Percentiles rank a stretch among this genome's conserved stretches.
Evolutionary conservation across 2,113 vertebrate species (phyloP).

Genomic region (Pionites leucogaster): DNA sequence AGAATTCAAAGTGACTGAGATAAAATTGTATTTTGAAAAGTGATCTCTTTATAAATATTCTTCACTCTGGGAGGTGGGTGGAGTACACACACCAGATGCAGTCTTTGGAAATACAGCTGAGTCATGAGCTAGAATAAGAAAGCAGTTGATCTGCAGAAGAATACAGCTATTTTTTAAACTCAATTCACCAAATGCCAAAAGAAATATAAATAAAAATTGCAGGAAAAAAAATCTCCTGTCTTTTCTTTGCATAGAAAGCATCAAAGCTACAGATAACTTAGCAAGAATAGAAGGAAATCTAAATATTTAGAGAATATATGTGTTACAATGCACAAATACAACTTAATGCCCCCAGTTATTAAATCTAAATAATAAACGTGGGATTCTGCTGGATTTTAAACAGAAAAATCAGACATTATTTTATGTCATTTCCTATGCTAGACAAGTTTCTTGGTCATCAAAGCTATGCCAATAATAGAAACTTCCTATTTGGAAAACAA

Average conservation of each 20-base stretch:
- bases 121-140: conserved; percentile 8
- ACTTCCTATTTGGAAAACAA: background rate
- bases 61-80: background rate
- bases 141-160: background rate
- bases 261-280: background rate
- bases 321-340: background rate
- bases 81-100: background rate
- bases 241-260: background rate
- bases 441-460: background rate
- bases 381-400: background rate
- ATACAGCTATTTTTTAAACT: background rate
- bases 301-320: background rate
- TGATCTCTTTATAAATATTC: conserved; percentile 1
- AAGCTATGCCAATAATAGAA: background rate
- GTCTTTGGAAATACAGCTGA: conserved; percentile 23
- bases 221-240: background rate
- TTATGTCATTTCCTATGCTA: background rate
- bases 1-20: background rate
- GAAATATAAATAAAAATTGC: background rate
- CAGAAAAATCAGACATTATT: background rate
- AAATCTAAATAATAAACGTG: background rate
- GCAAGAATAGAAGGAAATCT: background rate
- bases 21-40: background rate
- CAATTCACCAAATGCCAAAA: background rate
- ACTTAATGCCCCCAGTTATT: background rate